phyloP scores from a whole-genome alignment of 2,888 invertebrate genomes.

The Glyphotaelius pellucidus region DNA sequence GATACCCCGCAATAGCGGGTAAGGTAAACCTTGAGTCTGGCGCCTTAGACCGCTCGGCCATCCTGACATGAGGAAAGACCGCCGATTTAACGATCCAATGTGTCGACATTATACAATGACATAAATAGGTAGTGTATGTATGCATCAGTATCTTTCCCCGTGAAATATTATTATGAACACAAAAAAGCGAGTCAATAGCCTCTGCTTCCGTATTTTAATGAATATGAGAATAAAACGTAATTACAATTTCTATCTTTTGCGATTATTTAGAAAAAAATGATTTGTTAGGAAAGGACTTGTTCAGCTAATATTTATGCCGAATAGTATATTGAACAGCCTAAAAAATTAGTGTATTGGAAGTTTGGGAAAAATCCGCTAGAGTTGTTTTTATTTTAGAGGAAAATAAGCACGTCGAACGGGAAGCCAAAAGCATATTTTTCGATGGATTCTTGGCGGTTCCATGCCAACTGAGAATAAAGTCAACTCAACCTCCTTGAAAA shows the following conservation, averaged over 20 bases:
- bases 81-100: background rate
- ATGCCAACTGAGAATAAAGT: too few species aligned
- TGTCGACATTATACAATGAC: background rate
- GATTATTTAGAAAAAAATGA: background rate
- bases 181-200: background rate
- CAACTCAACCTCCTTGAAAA: too few species aligned
- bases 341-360: background rate
- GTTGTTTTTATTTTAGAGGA: background rate
- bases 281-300: background rate
- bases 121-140: background rate
- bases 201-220: background rate
- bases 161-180: background rate
- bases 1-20: constrained; percentile 66
- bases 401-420: too few species aligned
- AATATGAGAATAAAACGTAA: background rate
- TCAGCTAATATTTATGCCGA: background rate
- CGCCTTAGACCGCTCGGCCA: constrained; percentile 90
- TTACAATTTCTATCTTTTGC: background rate
- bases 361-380: background rate
- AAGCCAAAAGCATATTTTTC: background rate
- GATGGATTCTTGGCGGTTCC: too few species aligned
- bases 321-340: background rate
- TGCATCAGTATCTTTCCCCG: background rate
- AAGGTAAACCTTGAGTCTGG: constrained; percentile 68
- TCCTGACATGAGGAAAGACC: constrained; percentile 75